Evolutionary conservation across 2,113 vertebrate genomes (phyloP), one percentile per base, ranked within the genome.

Genomic region (Numida meleagris): DNA sequence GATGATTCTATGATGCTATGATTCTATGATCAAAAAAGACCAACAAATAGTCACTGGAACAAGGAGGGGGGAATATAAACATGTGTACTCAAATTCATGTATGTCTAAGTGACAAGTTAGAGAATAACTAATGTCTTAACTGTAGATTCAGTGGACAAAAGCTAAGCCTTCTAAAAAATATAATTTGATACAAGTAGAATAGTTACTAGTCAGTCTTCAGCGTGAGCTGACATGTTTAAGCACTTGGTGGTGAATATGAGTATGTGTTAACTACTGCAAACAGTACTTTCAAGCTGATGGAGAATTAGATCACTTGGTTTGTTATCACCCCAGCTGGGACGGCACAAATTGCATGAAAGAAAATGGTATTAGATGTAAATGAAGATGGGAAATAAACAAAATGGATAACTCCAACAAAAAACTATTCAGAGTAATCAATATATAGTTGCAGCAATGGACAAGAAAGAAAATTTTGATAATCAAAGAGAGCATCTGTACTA

Each of bases 11-110:
- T 46, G 45, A 46, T 46, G 20, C 19, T 50, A 53, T 27, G 24
- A 51, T 27, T 14, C 24, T 51, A 83, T 89, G 90, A 83, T 82
- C 80, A 93, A 90, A 53, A 97, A 95, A 59, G 68, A 91, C 29
- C 57, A 85, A 79, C 88, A 90, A 92, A 94, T 94, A 94, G 68
- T 74, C 68, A 8, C 57, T 71, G 80, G 82, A 93, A 76, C 71
- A 83, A 61, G 50, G n/a, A 66, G 14, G 9, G 16, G 23, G 79
- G 91, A 96, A 73, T 90, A 68, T 57, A 65, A 87, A 89, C 79
- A 33, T 18, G 31, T 29, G 59, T 21, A 14, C 34, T 68, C 34
- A 68, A 6, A 80, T 42, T 36, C 12, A 25, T 20, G 55, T 14
- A 16, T 14, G 31, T 23, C 38, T 55, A 68, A 67, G 11, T n/a